Evolutionary conservation across 2,888 invertebrate genomes (phyloP).

Genomic region (Sialis lutaria): DNA sequence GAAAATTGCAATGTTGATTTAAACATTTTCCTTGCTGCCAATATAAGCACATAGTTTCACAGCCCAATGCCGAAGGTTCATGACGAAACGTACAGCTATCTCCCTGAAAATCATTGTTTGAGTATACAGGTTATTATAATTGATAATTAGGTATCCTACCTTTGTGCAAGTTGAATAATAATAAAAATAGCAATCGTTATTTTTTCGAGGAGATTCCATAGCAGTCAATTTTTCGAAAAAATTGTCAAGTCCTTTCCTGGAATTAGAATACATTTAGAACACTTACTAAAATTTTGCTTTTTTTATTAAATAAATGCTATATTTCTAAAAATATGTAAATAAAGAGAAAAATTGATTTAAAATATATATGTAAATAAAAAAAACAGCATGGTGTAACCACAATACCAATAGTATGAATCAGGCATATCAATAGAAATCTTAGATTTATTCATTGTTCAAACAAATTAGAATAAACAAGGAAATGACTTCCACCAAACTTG

Average conservation of each 20-base stretch:
- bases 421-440: slow-evolving; percentile 3
- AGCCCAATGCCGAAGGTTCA: slow-evolving; percentile 66
- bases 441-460: slow-evolving; percentile 2
- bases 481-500: background rate
- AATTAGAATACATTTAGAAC: background rate
- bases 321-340: too few species aligned
- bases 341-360: too few species aligned
- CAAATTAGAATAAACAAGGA: background rate
- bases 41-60: slow-evolving; percentile 61
- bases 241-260: slow-evolving; percentile 21
- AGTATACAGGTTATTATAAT: background rate
- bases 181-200: slow-evolving; percentile 78
- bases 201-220: slow-evolving; percentile 56
- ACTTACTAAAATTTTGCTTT: too few species aligned
- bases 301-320: too few species aligned
- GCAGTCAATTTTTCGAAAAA: slow-evolving; percentile 27
- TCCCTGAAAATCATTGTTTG: slow-evolving; percentile 35
- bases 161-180: slow-evolving; percentile 75
- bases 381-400: slow-evolving; percentile 5
- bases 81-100: slow-evolving; percentile 68
- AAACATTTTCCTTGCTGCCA: slow-evolving; percentile 73
- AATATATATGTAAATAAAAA: background rate
- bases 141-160: slow-evolving; percentile 30
- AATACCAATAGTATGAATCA: slow-evolving; percentile 5
- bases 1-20: slow-evolving; percentile 58